Evolutionary conservation across 2,888 invertebrate genomes (phyloP).

Genomic region (Machimus rusticus): DNA sequence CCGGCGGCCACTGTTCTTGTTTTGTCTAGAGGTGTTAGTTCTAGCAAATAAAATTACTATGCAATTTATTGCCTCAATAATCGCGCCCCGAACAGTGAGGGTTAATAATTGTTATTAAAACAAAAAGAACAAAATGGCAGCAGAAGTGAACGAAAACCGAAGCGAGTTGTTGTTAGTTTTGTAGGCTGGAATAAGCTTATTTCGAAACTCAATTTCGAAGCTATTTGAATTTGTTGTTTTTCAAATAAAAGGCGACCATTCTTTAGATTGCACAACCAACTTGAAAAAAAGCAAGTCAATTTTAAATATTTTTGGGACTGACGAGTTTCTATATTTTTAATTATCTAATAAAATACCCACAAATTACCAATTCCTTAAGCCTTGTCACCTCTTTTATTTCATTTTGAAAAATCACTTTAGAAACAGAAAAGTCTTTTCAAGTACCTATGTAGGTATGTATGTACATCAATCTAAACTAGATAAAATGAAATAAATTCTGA

Average conservation of each 20-base stretch:
- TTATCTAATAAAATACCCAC: background rate
- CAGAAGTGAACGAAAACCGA: background rate
- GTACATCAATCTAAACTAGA: too few relatives aligned
- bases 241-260: background rate
- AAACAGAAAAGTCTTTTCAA: background rate
- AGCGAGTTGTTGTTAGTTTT: too few relatives aligned
- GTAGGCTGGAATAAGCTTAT: background rate
- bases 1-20: background rate
- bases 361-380: background rate
- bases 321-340: background rate
- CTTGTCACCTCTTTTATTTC: background rate
- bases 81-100: background rate
- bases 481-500: too few relatives aligned
- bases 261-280: background rate
- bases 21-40: background rate
- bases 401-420: background rate
- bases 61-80: background rate
- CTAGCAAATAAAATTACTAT: background rate
- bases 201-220: background rate
- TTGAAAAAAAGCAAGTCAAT: background rate
- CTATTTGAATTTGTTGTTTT: background rate
- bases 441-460: background rate
- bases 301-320: background rate
- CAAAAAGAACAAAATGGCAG: background rate
- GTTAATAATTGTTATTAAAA: background rate